Evolutionary conservation across 1,140 invertebrate genomes (phyloP).

Genomic region (Halotydeus destructor): DNA sequence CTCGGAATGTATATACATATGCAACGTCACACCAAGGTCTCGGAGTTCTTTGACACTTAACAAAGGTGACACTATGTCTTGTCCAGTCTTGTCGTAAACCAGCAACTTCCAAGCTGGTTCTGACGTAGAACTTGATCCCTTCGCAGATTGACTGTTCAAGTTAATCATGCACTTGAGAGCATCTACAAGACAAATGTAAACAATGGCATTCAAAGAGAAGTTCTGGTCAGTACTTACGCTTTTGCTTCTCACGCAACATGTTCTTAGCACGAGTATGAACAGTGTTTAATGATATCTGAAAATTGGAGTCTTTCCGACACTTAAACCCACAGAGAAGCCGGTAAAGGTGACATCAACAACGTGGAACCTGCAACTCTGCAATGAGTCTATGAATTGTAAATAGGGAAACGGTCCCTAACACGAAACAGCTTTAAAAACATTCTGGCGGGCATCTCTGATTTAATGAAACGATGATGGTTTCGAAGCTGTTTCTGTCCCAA

Average conservation of each 20-base stretch:
- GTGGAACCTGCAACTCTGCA: too few species aligned
- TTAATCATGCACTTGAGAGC: constrained; percentile 15
- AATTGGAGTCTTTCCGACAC: too few species aligned
- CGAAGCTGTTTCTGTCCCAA: too few species aligned
- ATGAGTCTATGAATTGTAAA: too few species aligned
- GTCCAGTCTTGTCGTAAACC: constrained; percentile 82
- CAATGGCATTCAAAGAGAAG: not conserved
- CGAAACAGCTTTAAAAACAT: too few species aligned
- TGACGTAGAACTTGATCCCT: not conserved
- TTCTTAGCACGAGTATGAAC: too few species aligned
- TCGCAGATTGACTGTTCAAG: constrained; percentile 11
- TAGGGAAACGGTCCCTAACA: too few species aligned
- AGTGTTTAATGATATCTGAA: too few species aligned
- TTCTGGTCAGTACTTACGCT: not conserved
- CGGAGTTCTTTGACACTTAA: constrained; percentile 85
- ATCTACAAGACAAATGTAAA: constrained; percentile 2
- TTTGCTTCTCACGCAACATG: not conserved
- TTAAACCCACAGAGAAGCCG: too few species aligned
- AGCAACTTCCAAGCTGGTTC: constrained; percentile 35
- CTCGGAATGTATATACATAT: constrained; percentile 86
- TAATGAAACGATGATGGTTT: too few species aligned
- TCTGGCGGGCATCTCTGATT: too few species aligned
- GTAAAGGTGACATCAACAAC: too few species aligned
- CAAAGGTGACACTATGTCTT: constrained; percentile 94
- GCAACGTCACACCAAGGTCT: constrained; percentile 86